phyloP scores from a whole-genome alignment of 2,888 invertebrate genomes.

The Chymomyza amoena region DNA sequence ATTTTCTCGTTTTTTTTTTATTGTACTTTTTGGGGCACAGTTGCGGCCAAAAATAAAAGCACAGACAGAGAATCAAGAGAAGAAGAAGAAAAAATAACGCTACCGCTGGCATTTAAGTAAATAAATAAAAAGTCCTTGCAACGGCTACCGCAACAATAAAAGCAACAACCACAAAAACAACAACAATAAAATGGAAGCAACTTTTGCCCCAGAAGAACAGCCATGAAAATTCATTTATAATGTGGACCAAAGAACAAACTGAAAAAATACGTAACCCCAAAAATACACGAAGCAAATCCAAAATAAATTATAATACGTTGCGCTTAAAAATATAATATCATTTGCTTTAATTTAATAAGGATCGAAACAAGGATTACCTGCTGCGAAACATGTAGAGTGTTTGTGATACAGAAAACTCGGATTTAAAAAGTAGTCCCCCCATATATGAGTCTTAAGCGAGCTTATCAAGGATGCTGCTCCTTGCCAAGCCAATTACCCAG shows the following conservation, averaged over 20 bases:
- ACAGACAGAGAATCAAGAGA: background rate
- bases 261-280: conserved; percentile 1
- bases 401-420: too few relatives aligned
- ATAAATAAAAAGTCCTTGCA: conserved; percentile 1
- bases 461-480: too few relatives aligned
- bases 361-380: too few relatives aligned
- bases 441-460: too few relatives aligned
- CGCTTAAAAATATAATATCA: background rate
- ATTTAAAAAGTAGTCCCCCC: too few relatives aligned
- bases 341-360: background rate
- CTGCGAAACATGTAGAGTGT: too few relatives aligned
- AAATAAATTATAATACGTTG: conserved; percentile 14
- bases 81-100: conserved; percentile 1
- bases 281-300: conserved; percentile 8
- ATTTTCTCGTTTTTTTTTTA: background rate
- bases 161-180: background rate
- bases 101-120: background rate
- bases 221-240: conserved; percentile 26
- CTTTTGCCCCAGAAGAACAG: background rate
- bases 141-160: background rate
- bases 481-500: too few relatives aligned
- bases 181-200: background rate
- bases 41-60: background rate
- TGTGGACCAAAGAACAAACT: background rate
- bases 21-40: background rate